Base-by-base conservation (phyloP, 2,113 vertebrate genomes). In the Odobenus rosmarus region DNA sequence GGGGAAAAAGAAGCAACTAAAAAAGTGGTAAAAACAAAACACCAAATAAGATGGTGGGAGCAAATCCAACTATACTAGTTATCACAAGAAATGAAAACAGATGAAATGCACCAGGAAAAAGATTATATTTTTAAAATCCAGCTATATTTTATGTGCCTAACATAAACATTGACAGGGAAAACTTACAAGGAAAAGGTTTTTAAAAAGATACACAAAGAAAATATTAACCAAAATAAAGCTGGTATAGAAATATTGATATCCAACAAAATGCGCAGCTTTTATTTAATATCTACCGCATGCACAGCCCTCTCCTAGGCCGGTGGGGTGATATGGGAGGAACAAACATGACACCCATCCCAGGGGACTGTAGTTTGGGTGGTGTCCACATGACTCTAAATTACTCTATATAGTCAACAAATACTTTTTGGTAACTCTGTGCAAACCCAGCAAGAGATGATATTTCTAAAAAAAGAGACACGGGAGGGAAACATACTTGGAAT, bases 141-240 rank as follows among this genome's bases (percentile, higher is more conserved):
- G 16, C 16, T 91, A 5, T 61, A 26, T 77, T 3, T 19, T 74
- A 59, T 67, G 11, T 76, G 13, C 21, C 57, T 46, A 69, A 95
- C 55, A 64, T 86, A 61, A 51, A 51, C 31, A 88, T 11, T 31
- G 23, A 57, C 33, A 64, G 42, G 51, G 23, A 64, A 93, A 77
- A 79, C 49, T 39, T 62, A 4, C 28, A 90, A 93, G 61, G 33
- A 67, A 89, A 59, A 21, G 19, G 23, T 46, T 46, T 46, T 46
- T 72, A 15, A 86, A 87, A 96, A 95, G 21, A 26, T 15, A 62
- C 16, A 11, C 16, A 26, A 88, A 93, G 53, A 79, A 83, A 93
- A 94, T 79, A 79, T 72, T 83, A 59, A 62, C 13, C 19, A 55
- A 74, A 95, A 81, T 89, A 84, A 84, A 80, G 28, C 13, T 91